Conservation (phyloP, 2,797 vertebrate genomes). For the Jordanella pulchra region DNA sequence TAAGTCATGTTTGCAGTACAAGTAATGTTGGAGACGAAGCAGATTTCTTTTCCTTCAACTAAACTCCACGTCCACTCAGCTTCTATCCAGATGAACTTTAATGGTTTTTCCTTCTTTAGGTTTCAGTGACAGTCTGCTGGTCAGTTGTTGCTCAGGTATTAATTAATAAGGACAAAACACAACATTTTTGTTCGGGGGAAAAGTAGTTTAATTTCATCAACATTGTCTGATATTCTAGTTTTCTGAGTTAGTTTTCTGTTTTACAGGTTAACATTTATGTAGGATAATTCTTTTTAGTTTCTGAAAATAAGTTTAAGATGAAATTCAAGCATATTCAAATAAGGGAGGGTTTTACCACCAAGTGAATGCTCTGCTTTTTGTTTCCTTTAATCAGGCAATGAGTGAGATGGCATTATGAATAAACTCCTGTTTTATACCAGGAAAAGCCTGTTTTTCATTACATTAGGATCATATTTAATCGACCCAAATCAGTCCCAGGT, state of each 20-base stretch:
- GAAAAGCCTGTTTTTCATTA: not conserved
- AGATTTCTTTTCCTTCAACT: not conserved
- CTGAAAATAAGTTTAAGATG: not conserved
- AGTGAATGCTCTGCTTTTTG: not conserved
- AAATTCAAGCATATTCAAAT: not conserved
- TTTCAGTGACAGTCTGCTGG: not conserved
- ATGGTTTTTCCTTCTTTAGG: not conserved
- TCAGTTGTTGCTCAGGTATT: not conserved
- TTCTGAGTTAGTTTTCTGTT: too few species aligned
- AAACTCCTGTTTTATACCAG: not conserved
- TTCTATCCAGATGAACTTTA: not conserved
- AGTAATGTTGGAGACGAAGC: not conserved
- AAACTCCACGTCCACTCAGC: not conserved
- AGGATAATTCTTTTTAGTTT: too few species aligned
- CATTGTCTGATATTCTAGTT: too few species aligned
- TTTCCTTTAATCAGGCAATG: not conserved
- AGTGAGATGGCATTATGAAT: not conserved
- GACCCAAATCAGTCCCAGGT: too few species aligned
- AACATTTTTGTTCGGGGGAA: too few species aligned
- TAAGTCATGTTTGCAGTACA: not conserved
- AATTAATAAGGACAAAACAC: too few species aligned
- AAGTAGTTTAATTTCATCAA: too few species aligned
- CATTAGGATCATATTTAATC: not conserved
- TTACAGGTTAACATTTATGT: too few species aligned
- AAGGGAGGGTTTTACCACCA: too few species aligned